These are phyloP conservation scores for Cyrtodaria siliqua DNA, from an alignment of 2,888 invertebrate genomes.

Conservation along the genomic window DNA sequence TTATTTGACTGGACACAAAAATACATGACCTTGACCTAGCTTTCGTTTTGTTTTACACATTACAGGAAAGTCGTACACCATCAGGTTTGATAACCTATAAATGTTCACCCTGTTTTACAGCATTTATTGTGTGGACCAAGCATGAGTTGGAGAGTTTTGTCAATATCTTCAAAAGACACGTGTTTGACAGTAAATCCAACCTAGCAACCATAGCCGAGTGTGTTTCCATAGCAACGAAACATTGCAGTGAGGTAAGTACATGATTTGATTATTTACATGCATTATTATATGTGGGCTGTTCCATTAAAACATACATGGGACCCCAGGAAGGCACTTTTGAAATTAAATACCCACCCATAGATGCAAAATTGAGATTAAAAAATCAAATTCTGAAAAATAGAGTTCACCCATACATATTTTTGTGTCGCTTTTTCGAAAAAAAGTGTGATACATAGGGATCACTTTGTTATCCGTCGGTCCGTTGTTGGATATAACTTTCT, in stretches of 20 bases:
- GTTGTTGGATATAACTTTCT: too few relatives aligned
- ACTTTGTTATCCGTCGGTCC: too few relatives aligned
- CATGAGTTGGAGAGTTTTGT: conserved; percentile 85
- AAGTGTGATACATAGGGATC: too few relatives aligned
- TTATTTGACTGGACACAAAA: neutral
- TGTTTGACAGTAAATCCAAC: conserved; percentile 95
- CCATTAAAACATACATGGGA: too few relatives aligned
- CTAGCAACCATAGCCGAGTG: conserved; percentile 94
- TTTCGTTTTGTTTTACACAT: neutral
- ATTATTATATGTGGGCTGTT: too few relatives aligned
- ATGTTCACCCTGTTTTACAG: conserved; percentile 85
- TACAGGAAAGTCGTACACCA: neutral
- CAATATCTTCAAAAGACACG: conserved; percentile 88
- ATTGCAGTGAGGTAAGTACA: conserved; percentile 90
- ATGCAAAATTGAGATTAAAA: too few relatives aligned
- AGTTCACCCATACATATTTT: too few relatives aligned
- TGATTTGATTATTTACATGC: too few relatives aligned
- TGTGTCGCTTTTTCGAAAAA: too few relatives aligned
- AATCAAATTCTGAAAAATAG: too few relatives aligned
- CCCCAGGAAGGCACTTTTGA: too few relatives aligned
- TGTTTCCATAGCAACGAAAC: conserved; percentile 92
- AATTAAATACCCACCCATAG: too few relatives aligned
- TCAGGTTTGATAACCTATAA: neutral
- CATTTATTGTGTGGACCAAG: conserved; percentile 96
- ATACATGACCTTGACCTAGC: neutral